Evolutionary conservation across 2,113 vertebrate species (phyloP).

Genomic region (Malurus melanocephalus): DNA sequence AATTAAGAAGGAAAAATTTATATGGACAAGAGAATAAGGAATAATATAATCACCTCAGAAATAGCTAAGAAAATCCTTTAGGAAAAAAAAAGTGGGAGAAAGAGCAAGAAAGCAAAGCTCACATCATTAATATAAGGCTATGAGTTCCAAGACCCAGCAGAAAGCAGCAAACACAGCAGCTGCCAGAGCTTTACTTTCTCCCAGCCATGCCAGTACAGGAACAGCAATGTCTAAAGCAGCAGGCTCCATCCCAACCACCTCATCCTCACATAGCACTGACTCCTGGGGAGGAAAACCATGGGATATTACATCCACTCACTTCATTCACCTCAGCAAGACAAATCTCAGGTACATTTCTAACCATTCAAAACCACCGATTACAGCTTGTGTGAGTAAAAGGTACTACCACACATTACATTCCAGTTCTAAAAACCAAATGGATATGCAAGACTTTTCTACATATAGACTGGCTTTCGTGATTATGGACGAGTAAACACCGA

Average conservation of each 20-base stretch:
- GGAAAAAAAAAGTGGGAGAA: neutral
- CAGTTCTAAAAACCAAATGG: neutral
- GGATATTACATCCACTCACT: neutral
- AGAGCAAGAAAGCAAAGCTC: neutral
- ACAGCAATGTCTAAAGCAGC: neutral
- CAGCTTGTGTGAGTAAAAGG: accelerated
- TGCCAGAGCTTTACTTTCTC: neutral
- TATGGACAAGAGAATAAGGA: neutral
- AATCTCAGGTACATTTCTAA: neutral
- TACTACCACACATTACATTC: accelerated
- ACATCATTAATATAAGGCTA: neutral
- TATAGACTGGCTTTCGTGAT: neutral
- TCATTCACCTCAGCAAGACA: neutral
- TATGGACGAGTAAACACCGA: neutral
- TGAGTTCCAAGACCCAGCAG: neutral
- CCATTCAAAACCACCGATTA: neutral
- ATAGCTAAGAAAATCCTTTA: neutral
- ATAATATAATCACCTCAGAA: neutral
- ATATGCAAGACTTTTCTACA: neutral
- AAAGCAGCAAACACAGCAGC: accelerated
- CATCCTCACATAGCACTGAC: neutral
- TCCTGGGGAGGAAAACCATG: neutral
- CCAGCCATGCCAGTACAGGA: neutral
- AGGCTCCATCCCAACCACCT: neutral
- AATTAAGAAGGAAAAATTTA: neutral